Evolutionary conservation across 2,113 vertebrate genomes (phyloP).

Genomic region (Pelusios castaneus): DNA sequence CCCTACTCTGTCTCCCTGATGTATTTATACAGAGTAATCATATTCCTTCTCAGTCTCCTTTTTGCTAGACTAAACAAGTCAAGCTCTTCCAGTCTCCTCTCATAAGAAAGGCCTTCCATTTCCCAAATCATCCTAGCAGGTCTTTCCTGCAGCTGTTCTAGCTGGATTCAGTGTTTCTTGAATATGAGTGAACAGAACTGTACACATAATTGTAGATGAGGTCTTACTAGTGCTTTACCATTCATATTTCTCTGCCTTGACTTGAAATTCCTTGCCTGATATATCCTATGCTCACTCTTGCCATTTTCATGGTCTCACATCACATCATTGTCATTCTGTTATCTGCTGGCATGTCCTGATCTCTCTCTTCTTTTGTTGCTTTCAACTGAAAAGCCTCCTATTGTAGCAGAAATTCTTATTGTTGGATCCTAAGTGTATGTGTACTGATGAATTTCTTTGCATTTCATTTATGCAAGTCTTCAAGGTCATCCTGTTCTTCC

Average conservation of each 20-base stretch:
- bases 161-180: background rate
- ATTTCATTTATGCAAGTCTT: background rate
- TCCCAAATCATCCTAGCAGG: background rate
- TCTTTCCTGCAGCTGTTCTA: background rate
- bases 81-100: background rate
- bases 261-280: background rate
- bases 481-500: background rate
- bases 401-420: background rate
- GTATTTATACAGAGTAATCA: background rate
- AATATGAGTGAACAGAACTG: background rate
- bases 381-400: background rate
- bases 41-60: background rate
- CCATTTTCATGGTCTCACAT: background rate
- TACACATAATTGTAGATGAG: background rate
- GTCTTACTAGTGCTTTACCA: background rate
- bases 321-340: background rate
- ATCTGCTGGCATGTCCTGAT: background rate
- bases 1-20: background rate
- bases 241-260: background rate
- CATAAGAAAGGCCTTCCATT: background rate
- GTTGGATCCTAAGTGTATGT: background rate
- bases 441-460: background rate
- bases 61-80: background rate
- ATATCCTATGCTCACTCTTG: too few species aligned
- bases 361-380: background rate